Evolutionary conservation across 1,140 invertebrate genomes (phyloP), one percentile per base, ranked within the genome.

Genomic region (Eurosta solidaginis): DNA sequence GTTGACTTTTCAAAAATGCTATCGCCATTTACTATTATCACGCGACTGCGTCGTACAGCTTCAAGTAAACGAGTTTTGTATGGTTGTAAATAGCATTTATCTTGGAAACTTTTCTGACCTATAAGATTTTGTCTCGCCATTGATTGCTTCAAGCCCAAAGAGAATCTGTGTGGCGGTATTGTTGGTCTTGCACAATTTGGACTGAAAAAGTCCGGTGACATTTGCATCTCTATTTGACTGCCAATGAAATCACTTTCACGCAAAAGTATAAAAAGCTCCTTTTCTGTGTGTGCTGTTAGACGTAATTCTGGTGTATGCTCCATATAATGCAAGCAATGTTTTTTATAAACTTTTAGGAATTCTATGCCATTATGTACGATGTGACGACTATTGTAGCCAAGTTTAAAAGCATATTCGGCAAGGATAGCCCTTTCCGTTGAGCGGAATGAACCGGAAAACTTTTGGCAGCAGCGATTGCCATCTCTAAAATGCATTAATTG

Each of bases 401-500:
- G 68, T 0, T 52, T 27, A 7, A 50, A 75, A 1, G 82, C 79
- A 40, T 44, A 79, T 2, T 45, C 22, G 9, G 74, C 63, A 6
- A 83, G 52, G 14, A 78, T 54, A 3, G 73, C 50, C 45, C 81
- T 78, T 1, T 85, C 84, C 7, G 47, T 20, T 2, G 33, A 17
- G 0, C 84, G 84, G 42, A 83, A 85, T 10, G 78, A 80, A 54
- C 79, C 84, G 1, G 81, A 44, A 45, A 85, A 84, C 47, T 80
- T 76, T 76, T 85, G 84, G 20, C 84, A 85, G 47, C 84, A 85
- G 4, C 84, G 81, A 68, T 81, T 68, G 5, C 83, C 83, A 78
- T 82, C 83, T 20, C 82, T 77, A 74, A 85, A 85, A 63, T 83
- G 82, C 5, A 85, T 74, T 75, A 85, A 47, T 76, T 85, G 83